Conservation (phyloP, 2,113 vertebrate genomes). For the Microtus pennsylvanicus region DNA sequence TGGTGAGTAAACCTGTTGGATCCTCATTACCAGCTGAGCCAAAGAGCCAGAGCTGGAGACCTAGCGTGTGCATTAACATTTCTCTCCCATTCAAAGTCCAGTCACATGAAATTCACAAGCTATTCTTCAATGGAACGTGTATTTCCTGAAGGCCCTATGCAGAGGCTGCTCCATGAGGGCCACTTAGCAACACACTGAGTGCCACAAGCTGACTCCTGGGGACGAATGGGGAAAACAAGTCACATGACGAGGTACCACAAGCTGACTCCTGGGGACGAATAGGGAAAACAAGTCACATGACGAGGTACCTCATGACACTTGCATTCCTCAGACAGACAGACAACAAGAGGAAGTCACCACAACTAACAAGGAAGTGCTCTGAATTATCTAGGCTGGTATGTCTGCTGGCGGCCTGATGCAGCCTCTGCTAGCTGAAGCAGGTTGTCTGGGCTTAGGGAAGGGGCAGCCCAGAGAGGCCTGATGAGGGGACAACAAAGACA, state of each 20-base stretch:
- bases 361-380: background rate
- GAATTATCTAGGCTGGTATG: background rate
- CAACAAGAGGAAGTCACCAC: background rate
- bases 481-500: background rate
- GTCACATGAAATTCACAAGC: background rate
- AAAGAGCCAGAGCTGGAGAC: background rate
- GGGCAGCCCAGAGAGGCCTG: background rate
- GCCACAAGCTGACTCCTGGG: background rate
- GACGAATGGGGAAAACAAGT: background rate
- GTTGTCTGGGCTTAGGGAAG: background rate
- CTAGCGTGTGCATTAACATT: background rate
- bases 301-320: background rate
- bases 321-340: background rate
- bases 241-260: background rate
- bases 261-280: background rate
- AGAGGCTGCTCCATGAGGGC: background rate
- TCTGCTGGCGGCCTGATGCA: background rate
- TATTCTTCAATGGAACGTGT: background rate
- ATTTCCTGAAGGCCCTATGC: background rate
- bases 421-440: background rate
- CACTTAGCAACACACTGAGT: background rate
- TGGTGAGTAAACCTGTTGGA: background rate
- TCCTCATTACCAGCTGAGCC: background rate
- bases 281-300: background rate
- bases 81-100: background rate